A percentile compares a stretch with the other conserved stretches of the same genome.
These are phyloP conservation scores for Lerista edwardsae DNA, from an alignment of 2,797 vertebrate genomes.

Conservation along the genomic window DNA sequence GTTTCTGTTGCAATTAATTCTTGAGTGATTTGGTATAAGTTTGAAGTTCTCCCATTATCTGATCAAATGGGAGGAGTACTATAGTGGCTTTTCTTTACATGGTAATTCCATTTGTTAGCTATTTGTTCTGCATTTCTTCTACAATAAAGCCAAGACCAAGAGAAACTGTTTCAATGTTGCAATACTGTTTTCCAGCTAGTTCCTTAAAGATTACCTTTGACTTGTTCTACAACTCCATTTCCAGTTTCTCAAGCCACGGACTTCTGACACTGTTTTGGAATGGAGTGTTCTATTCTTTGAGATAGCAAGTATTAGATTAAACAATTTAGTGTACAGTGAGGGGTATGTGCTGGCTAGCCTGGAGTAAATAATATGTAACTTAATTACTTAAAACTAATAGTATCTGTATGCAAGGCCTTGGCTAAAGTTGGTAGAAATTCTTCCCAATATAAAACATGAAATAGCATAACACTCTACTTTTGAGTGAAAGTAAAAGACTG, in stretches of 20 bases:
- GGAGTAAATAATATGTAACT: neutral
- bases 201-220: rapidly evolving
- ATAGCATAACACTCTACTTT: neutral
- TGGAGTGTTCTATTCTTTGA: constrained; percentile 1
- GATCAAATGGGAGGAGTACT: neutral
- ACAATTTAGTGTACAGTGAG: neutral
- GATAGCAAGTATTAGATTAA: neutral
- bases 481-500: neutral
- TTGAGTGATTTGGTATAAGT: neutral
- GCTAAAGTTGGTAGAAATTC: neutral
- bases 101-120: neutral
- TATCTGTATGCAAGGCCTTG: neutral
- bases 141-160: neutral
- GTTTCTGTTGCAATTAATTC: neutral
- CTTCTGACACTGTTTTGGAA: neutral
- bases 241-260: neutral
- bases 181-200: neutral
- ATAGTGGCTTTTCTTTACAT: neutral
- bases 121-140: neutral
- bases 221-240: neutral
- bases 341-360: neutral
- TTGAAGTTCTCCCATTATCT: neutral
- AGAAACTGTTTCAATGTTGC: neutral
- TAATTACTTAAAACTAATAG: too few species aligned
- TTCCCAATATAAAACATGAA: neutral